A percentile compares a stretch with the other conserved stretches of the same genome.
Evolutionary conservation across 2,888 invertebrate genomes (phyloP).

Genomic region (Euproctis similis): DNA sequence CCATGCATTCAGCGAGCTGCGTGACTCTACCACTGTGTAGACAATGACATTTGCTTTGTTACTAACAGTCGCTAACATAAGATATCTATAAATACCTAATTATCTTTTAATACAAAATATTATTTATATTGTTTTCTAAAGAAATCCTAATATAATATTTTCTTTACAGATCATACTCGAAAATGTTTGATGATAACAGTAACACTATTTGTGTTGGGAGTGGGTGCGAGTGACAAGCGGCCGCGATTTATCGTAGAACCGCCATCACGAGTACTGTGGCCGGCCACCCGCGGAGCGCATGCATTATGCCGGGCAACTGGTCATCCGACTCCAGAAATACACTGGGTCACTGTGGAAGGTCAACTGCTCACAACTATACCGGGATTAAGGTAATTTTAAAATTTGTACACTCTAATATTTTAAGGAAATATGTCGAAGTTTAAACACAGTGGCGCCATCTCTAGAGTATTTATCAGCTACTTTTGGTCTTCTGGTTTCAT

Average conservation of each 20-base stretch:
- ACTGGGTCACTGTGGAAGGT: slow-evolving; percentile 66
- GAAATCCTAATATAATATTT: slow-evolving; percentile 34
- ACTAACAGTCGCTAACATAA: no score
- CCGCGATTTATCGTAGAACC: slow-evolving; percentile 62
- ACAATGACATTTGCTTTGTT: no score
- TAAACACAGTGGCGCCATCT: no score
- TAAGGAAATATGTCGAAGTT: no score
- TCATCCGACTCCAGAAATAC: slow-evolving; percentile 57
- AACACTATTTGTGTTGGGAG: slow-evolving; percentile 34
- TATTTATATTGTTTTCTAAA: slow-evolving; percentile 9
- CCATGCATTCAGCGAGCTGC: no score
- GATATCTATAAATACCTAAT: no score
- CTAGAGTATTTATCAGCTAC: no score
- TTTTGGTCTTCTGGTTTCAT: no score
- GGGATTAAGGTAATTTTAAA: slow-evolving; percentile 55
- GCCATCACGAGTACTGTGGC: slow-evolving; percentile 61
- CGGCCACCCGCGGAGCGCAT: slow-evolving; percentile 59
- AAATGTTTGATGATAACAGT: no score
- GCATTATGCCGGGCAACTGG: slow-evolving; percentile 58
- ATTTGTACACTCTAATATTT: no score
- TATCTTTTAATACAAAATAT: background rate
- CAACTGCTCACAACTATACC: slow-evolving; percentile 66
- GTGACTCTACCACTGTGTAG: no score
- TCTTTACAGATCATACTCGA: no score
- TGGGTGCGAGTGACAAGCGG: slow-evolving; percentile 51